These are phyloP conservation scores for Ceratosolen fusciceps DNA, from an alignment of 1,140 invertebrate species.

Conservation along the genomic window DNA sequence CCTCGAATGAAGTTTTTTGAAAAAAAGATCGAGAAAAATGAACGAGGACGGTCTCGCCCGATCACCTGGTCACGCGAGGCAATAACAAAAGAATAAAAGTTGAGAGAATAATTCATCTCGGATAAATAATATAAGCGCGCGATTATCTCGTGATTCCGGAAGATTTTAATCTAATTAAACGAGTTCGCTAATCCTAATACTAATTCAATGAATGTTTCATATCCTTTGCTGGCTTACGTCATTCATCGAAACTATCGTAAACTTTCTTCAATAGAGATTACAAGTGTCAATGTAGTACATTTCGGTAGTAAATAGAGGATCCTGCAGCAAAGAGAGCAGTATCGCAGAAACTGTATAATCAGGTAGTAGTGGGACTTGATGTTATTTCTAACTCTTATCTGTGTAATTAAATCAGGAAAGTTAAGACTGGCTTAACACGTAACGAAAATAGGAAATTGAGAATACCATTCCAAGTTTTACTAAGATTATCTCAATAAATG, in stretches of 20 bases:
- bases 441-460: not conserved
- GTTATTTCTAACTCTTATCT: slow-evolving; percentile 2
- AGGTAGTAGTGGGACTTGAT: not conserved
- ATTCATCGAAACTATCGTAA: not conserved
- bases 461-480: not conserved
- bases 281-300: not conserved
- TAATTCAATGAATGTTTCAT: no score
- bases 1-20: no score
- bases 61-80: no score
- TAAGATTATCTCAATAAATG: not conserved
- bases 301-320: not conserved
- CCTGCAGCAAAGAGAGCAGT: not conserved
- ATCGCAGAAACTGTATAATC: not conserved
- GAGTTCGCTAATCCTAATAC: no score
- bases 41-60: no score
- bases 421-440: not conserved
- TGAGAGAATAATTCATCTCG: no score
- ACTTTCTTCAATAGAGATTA: not conserved
- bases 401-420: slow-evolving; percentile 3
- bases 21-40: no score
- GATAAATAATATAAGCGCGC: no score
- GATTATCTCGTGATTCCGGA: no score
- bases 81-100: no score
- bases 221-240: no score
- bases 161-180: no score